These are phyloP conservation scores for Recurvirostra avosetta DNA, from an alignment of 2,113 vertebrate species.

Conservation along the genomic window DNA sequence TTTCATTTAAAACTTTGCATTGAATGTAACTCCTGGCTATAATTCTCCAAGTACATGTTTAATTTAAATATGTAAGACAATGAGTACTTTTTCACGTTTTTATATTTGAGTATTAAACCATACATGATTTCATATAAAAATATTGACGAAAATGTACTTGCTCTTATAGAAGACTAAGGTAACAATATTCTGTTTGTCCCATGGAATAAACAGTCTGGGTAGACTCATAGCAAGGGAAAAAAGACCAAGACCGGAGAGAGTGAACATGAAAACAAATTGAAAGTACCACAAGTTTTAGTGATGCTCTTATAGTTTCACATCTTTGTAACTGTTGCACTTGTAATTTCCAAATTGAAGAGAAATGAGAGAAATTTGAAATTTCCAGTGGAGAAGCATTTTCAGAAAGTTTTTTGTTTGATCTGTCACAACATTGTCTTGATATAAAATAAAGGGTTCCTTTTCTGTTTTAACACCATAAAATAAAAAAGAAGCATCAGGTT, in stretches of 20 bases:
- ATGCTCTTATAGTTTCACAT: neutral
- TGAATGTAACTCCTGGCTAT: neutral
- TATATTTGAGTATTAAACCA: neutral
- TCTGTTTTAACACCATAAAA: neutral
- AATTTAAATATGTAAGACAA: neutral
- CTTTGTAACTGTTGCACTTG: neutral
- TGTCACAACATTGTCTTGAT: neutral
- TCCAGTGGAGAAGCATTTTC: neutral
- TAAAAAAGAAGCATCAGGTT: neutral
- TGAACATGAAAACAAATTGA: neutral
- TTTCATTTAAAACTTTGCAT: slow-evolving; percentile 18
- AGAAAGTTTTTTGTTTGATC: neutral
- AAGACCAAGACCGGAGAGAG: neutral
- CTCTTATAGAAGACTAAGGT: neutral
- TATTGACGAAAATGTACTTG: neutral
- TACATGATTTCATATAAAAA: neutral
- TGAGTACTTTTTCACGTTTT: neutral
- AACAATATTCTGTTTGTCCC: neutral
- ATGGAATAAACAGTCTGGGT: neutral
- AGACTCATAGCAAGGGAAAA: neutral
- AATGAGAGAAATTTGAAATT: neutral
- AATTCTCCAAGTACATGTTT: neutral
- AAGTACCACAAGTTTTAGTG: neutral
- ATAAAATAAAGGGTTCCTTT: neutral
- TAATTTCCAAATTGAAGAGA: neutral